These are phyloP conservation scores for Acromyrmex heyeri DNA, from an alignment of 1,140 invertebrate genomes.

Conservation along the genomic window DNA sequence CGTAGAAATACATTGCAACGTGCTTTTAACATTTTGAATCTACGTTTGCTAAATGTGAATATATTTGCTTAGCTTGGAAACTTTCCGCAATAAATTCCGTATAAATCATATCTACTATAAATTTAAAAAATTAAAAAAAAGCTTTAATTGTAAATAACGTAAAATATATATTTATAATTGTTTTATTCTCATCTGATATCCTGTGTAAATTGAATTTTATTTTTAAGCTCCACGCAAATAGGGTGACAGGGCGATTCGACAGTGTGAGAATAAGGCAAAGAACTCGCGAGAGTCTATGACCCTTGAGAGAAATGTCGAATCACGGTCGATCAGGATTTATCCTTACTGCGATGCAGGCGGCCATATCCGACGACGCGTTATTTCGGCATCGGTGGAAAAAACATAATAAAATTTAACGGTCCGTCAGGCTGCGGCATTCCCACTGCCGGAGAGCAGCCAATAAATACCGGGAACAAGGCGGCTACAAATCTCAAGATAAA, in stretches of 20 bases:
- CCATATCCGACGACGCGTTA: constrained; percentile 72
- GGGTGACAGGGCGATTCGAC: constrained; percentile 9
- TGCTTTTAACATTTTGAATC: neutral
- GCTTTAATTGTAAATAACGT: neutral
- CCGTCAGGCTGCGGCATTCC: constrained; percentile 75
- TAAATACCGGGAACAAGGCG: constrained; percentile 83
- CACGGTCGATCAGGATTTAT: constrained; percentile 72
- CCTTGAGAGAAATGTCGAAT: constrained; percentile 54
- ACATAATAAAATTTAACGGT: constrained; percentile 85
- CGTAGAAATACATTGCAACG: neutral
- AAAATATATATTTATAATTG: constrained; percentile 1
- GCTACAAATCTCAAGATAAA: constrained; percentile 86
- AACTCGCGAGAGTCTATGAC: constrained; percentile 3
- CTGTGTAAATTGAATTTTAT: constrained; percentile 28
- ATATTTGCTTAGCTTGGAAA: neutral
- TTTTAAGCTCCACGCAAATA: neutral
- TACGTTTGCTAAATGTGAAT: neutral
- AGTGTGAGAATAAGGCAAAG: constrained; percentile 27
- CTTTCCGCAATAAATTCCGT: neutral
- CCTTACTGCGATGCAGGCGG: constrained; percentile 56
- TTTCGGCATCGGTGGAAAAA: constrained; percentile 74
- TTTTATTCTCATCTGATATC: neutral
- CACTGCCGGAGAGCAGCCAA: constrained; percentile 73
- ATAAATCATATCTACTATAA: neutral
- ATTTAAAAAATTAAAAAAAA: neutral